A percentile compares a stretch with the other conserved stretches of the same genome.
These are phyloP conservation scores for Leptonema lineaticorne DNA, from an alignment of 1,140 invertebrate genomes.

Conservation along the genomic window DNA sequence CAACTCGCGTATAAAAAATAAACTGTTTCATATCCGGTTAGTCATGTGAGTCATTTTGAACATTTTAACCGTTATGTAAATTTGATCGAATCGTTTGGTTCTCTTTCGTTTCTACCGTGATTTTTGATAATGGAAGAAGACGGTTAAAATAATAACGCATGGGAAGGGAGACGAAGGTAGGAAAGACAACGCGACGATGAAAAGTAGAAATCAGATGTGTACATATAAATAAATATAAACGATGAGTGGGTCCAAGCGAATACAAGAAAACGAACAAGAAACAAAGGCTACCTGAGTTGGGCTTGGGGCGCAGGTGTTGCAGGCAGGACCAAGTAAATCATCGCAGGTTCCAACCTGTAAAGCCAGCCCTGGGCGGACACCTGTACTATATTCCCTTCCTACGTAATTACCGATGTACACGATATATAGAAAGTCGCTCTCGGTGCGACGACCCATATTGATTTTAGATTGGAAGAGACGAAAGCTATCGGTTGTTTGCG, in stretches of 20 bases:
- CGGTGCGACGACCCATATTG: no score
- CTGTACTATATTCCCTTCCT: neutral
- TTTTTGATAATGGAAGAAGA: no score
- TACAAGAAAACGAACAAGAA: slow-evolving; percentile 27
- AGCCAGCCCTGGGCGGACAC: slow-evolving; percentile 6
- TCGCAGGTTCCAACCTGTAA: slow-evolving; percentile 24
- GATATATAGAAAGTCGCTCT: no score
- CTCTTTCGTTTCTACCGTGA: neutral
- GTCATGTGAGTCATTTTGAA: neutral
- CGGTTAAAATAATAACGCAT: no score
- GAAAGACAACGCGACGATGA: neutral
- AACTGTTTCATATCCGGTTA: neutral
- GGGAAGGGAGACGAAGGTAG: neutral
- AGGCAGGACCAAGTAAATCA: slow-evolving; percentile 14
- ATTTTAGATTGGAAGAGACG: no score
- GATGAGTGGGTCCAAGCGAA: neutral
- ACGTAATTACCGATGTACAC: neutral
- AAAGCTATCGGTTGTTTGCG: neutral
- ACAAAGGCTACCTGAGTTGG: slow-evolving; percentile 32
- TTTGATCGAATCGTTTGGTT: slow-evolving; percentile 9
- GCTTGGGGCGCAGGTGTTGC: slow-evolving; percentile 25
- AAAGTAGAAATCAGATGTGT: neutral
- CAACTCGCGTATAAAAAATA: no score
- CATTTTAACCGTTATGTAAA: slow-evolving; percentile 28
- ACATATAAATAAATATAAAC: no score